These are phyloP conservation scores for Amitus sp. DNA, from an alignment of 2,888 invertebrate genomes.

Conservation along the genomic window DNA sequence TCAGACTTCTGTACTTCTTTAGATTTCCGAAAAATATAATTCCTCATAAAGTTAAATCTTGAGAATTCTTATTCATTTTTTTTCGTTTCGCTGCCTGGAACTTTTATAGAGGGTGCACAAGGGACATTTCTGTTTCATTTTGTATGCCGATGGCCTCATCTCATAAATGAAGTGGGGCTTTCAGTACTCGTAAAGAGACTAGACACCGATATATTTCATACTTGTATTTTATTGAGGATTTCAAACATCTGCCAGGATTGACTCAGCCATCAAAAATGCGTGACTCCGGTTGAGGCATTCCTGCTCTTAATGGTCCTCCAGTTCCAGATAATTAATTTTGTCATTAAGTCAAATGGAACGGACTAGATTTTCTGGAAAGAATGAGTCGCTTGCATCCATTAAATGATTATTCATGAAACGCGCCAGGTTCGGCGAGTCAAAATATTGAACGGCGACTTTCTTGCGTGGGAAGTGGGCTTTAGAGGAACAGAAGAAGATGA, in stretches of 20 bases:
- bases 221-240: conserved; percentile 1
- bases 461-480: conserved; percentile 34
- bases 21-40: no score
- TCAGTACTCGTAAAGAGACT: conserved; percentile 8
- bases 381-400: not conserved
- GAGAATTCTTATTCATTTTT: no score
- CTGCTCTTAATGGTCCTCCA: not conserved
- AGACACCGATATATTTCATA: conserved; percentile 1
- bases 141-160: no score
- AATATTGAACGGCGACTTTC: conserved; percentile 24
- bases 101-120: conserved; percentile 25
- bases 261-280: not conserved
- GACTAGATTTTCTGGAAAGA: not conserved
- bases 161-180: conserved; percentile 37
- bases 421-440: not conserved
- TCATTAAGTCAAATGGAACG: not conserved
- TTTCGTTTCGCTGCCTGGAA: conserved; percentile 3
- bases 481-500: conserved; percentile 24
- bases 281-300: not conserved
- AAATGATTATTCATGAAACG: no score
- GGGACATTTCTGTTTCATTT: no score
- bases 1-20: no score
- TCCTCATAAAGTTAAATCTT: not conserved
- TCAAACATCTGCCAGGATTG: not conserved
- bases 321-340: not conserved